Conservation (phyloP, 2,113 vertebrate genomes). For the Prionailurus viverrinus region DNA sequence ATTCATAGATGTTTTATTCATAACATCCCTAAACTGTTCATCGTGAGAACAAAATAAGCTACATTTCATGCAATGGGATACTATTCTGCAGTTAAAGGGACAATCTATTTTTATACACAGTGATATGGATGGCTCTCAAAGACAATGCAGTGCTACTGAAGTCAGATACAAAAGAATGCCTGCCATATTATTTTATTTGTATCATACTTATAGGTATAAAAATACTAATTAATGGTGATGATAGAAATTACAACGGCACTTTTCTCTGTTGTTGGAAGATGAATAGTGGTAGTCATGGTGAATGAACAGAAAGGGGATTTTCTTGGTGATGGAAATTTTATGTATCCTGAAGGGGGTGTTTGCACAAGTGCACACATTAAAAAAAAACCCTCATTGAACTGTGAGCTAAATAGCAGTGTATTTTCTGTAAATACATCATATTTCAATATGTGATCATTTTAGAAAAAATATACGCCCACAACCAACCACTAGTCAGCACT, state of each 20-base stretch:
- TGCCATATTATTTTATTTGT: neutral
- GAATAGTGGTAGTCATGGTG: neutral
- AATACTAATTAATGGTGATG: neutral
- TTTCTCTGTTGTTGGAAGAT: neutral
- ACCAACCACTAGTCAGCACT: neutral
- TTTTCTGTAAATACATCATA: neutral
- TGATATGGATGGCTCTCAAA: neutral
- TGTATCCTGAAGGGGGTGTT: neutral
- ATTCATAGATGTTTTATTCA: neutral
- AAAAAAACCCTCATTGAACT: neutral
- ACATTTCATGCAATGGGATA: neutral
- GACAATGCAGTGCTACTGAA: neutral
- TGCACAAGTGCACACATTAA: neutral
- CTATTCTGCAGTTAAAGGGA: neutral
- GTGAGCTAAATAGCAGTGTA: neutral
- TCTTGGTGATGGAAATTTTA: neutral
- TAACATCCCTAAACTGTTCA: neutral
- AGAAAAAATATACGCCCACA: neutral
- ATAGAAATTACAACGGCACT: neutral
- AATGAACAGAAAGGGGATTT: neutral
- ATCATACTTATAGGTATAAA: neutral
- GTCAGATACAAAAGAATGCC: neutral
- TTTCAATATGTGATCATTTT: neutral
- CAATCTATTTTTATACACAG: neutral
- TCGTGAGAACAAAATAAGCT: neutral